Evolutionary conservation across 2,888 invertebrate species (phyloP).

Genomic region (Xylocampa areola): DNA sequence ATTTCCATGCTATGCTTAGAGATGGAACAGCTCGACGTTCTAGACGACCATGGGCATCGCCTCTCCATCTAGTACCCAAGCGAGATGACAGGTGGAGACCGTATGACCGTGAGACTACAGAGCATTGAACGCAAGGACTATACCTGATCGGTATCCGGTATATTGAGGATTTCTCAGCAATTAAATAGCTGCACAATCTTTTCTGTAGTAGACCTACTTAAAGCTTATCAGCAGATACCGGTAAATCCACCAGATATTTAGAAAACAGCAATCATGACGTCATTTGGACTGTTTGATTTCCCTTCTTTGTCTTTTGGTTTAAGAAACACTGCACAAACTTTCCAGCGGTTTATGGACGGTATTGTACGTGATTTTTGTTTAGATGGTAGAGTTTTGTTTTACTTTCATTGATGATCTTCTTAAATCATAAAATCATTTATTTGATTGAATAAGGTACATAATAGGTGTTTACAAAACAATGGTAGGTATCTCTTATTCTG

Average conservation of each 20-base stretch:
- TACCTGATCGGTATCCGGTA: slow-evolving; percentile 22
- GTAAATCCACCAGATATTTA: slow-evolving; percentile 7
- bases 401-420: not conserved
- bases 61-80: slow-evolving; percentile 7
- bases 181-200: slow-evolving; percentile 6
- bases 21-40: slow-evolving; percentile 7
- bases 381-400: slow-evolving; percentile 4
- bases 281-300: slow-evolving; percentile 7
- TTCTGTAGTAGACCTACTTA: slow-evolving; percentile 3
- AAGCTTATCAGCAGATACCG: slow-evolving; percentile 14
- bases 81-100: slow-evolving; percentile 16
- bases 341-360: slow-evolving; percentile 9
- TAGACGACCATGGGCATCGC: slow-evolving; percentile 14
- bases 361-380: not conserved
- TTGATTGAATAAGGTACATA: too few species aligned
- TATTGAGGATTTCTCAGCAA: slow-evolving; percentile 14
- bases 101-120: slow-evolving; percentile 20
- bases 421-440: too few species aligned
- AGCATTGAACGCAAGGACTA: slow-evolving; percentile 10
- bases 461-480: too few species aligned
- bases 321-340: slow-evolving; percentile 5
- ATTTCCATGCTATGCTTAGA: slow-evolving; percentile 14
- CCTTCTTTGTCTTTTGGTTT: slow-evolving; percentile 4
- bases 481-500: too few species aligned
- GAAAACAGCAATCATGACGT: slow-evolving; percentile 20